Base-by-base conservation (phyloP, 2,888 invertebrate species). In the Brachypalpus laphriformis region DNA sequence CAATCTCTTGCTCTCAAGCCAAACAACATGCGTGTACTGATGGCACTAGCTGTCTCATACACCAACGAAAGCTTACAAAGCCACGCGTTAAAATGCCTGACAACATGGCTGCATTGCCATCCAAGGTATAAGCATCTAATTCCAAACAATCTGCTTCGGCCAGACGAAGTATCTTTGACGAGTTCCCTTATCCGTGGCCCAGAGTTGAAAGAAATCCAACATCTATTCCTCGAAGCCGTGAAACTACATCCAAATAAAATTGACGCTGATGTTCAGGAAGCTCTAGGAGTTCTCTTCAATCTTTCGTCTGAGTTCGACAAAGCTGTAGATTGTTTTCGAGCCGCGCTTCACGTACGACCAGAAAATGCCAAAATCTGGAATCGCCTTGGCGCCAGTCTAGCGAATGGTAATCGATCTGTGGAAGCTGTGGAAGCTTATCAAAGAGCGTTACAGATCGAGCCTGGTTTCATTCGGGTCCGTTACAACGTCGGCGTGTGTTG, bases 401-500 rank as follows among this genome's bases (percentile, higher is more conserved):
- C 99, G 11, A 99, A 99, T 91, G 98, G 98, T 87, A 96, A 96
- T 66, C 95, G 96, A 87, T 97, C 98, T 37, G 98, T 98, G 89
- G 98, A 99, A 93, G 99, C 99, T 3, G 97, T 99, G 6, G 96
- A 97, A 87, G 99, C 99, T 0, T 99, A 99, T 91, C 96, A 97
- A 90, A 94, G 95, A 89, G 98, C 99, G 40, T 93, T 99, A 63
- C 95, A 96, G 90, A 93, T 99, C 61, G 96, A 97, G 82, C 99
- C 99, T 5, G 99, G 99, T 1, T 99, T 98, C 91, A 98, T 99
- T 86, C 94, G 99, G 78, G 98, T 99, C 6, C 94, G 99, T 82
- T 99, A 98, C 91, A 99, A 99, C 93, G 96, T 99, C 77, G 99
- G 99, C 25, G 98, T 99, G 71, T 98, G 98, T 80, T 99, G 99